These are phyloP conservation scores for Caerostris darwini DNA, from an alignment of 1,140 invertebrate species.

Conservation along the genomic window DNA sequence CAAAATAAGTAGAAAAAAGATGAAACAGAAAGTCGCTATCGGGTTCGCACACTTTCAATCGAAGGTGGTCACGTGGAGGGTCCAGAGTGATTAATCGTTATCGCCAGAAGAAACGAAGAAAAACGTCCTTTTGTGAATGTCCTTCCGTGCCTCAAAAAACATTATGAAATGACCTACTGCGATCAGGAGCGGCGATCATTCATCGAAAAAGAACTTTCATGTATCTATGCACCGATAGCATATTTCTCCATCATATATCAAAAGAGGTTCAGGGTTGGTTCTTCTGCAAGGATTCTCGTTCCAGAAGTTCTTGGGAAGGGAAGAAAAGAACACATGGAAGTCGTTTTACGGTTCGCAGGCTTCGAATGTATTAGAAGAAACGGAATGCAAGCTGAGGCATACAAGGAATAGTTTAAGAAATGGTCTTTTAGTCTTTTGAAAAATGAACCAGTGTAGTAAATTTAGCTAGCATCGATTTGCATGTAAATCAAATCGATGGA, in stretches of 20 bases:
- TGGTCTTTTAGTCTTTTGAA: no score
- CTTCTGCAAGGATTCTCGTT: background rate
- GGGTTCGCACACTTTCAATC: slow-evolving; percentile 2
- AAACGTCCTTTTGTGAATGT: slow-evolving; percentile 7
- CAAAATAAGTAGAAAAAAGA: background rate
- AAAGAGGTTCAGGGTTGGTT: background rate
- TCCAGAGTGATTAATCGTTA: slow-evolving; percentile 26
- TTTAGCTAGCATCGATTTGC: no score
- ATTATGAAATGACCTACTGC: slow-evolving; percentile 19
- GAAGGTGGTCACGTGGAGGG: background rate
- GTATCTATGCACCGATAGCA: background rate
- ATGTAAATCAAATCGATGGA: no score
- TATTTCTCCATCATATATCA: slow-evolving; percentile 18
- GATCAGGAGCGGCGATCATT: background rate
- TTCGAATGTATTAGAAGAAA: background rate
- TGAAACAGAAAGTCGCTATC: background rate
- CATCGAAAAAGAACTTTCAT: background rate
- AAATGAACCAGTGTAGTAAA: no score
- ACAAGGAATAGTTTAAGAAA: no score
- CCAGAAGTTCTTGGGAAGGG: background rate
- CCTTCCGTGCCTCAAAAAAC: slow-evolving; percentile 37
- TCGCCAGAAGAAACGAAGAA: background rate
- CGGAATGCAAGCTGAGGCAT: background rate
- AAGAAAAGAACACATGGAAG: background rate
- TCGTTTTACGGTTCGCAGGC: background rate